A percentile compares a stretch with the other conserved stretches of the same genome.
Evolutionary conservation across 2,888 invertebrate species (phyloP).

Genomic region (Lumbricus terrestris): DNA sequence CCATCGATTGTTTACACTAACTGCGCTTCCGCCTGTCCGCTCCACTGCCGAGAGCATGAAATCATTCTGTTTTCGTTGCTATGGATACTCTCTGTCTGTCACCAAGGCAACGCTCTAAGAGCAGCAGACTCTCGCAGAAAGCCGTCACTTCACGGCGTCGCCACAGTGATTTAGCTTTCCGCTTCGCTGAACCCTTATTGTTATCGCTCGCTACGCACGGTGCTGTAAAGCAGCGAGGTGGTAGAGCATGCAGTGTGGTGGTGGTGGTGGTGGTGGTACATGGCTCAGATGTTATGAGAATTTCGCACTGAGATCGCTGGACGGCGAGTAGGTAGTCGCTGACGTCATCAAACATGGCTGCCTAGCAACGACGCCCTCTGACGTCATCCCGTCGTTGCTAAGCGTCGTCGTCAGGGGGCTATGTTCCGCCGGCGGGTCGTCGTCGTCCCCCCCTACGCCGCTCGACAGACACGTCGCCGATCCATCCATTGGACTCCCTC

Average conservation of each 20-base stretch:
- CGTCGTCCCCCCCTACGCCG: not conserved
- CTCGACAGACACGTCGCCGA: not conserved
- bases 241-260: too few species aligned
- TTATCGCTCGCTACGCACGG: not conserved
- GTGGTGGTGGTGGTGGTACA: too few species aligned
- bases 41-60: not conserved
- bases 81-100: too few species aligned
- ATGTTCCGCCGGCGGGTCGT: not conserved
- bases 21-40: not conserved
- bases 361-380: not conserved
- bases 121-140: not conserved
- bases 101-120: not conserved
- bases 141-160: not conserved
- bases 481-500: not conserved
- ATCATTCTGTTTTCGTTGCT: not conserved
- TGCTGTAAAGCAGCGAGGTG: not conserved
- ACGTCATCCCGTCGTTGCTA: not conserved
- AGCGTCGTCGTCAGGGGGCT: too few species aligned
- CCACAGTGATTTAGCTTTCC: not conserved
- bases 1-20: not conserved
- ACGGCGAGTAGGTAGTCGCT: not conserved
- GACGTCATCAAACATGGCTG: conserved; percentile 3
- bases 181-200: not conserved
- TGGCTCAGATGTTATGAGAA: not conserved
- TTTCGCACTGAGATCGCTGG: not conserved